phyloP scores from a whole-genome alignment of 2,797 vertebrate genomes.

The Chanos chanos region DNA sequence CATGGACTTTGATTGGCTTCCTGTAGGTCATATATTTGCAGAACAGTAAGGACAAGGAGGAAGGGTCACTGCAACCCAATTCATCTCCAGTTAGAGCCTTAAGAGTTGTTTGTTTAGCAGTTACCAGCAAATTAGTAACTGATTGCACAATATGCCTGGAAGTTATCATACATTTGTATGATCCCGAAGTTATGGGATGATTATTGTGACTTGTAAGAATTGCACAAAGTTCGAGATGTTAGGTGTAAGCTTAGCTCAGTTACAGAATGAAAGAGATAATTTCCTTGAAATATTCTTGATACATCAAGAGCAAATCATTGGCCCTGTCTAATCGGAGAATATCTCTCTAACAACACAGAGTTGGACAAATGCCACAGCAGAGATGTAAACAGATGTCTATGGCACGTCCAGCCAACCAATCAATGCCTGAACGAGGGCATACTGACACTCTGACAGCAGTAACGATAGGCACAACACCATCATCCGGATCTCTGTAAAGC shows the following conservation, averaged over 20 bases:
- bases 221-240: constrained; percentile 2
- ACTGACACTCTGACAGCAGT: constrained; percentile 19
- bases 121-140: no score
- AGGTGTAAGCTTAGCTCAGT: constrained; percentile 23
- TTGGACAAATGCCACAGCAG: constrained; percentile 36
- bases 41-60: no score
- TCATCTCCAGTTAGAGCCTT: no score
- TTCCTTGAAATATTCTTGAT: constrained; percentile 28
- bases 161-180: no score
- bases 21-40: no score
- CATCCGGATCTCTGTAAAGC: constrained; percentile 5
- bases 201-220: no score
- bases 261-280: constrained; percentile 9
- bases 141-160: no score
- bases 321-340: constrained; percentile 32
- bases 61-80: no score
- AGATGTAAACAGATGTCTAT: constrained; percentile 41
- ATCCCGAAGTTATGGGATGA: no score
- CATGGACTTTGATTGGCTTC: no score
- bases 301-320: constrained; percentile 33
- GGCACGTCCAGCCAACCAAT: constrained; percentile 17
- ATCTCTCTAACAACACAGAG: constrained; percentile 9
- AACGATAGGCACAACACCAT: constrained; percentile 7
- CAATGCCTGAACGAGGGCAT: constrained; percentile 9
- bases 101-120: no score